A percentile compares a stretch with the other conserved stretches of the same genome.
Evolutionary conservation across 2,113 vertebrate genomes (phyloP).

Genomic region (Hiodon alosoides): DNA sequence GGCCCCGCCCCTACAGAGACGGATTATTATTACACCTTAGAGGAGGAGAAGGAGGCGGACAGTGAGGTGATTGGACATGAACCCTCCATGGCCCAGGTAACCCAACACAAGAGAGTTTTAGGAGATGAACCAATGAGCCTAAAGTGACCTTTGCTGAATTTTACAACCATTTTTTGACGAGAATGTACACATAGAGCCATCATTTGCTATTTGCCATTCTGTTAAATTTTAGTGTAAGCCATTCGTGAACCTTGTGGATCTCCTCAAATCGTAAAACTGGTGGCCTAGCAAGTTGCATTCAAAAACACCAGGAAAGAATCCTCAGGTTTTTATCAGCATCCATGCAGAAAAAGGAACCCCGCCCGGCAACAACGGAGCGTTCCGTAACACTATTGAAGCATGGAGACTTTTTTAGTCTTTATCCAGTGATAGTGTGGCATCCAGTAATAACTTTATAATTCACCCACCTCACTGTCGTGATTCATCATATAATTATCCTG

Average conservation of each 20-base stretch:
- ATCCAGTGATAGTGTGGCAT: not conserved
- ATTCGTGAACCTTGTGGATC: no score
- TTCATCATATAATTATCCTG: not conserved
- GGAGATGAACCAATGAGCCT: not conserved
- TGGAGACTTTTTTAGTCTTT: not conserved
- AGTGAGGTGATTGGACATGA: conserved; percentile 63
- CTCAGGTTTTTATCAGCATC: no score
- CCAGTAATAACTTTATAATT: not conserved
- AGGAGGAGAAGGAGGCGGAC: conserved; percentile 53
- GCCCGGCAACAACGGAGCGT: no score
- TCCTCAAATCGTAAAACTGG: no score
- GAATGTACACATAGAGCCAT: no score
- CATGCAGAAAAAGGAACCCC: not conserved
- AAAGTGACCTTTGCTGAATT: not conserved
- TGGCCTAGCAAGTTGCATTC: no score
- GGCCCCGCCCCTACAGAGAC: conserved; percentile 65
- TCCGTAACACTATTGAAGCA: not conserved
- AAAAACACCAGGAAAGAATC: no score
- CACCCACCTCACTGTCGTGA: not conserved
- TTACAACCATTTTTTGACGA: not conserved
- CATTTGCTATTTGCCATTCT: not conserved
- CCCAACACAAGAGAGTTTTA: not conserved
- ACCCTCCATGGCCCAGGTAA: conserved; percentile 55
- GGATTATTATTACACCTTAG: conserved; percentile 62
- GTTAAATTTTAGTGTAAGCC: not conserved